Evolutionary conservation across 2,797 vertebrate species (phyloP).

Genomic region (Novumbra hubbsi): DNA sequence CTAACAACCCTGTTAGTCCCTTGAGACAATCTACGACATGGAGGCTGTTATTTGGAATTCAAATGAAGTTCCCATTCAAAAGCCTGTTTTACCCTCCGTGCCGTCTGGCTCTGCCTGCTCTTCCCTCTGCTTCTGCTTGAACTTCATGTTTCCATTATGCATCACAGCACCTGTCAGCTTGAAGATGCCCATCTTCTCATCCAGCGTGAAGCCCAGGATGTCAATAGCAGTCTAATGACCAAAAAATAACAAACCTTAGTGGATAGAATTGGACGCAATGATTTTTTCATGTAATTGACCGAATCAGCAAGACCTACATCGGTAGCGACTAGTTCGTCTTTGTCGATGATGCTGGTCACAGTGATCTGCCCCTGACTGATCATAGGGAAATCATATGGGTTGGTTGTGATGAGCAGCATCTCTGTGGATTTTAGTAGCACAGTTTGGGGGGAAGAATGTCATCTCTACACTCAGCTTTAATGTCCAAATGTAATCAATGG

Average conservation of each 20-base stretch:
- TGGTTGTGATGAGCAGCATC: slow-evolving; percentile 74
- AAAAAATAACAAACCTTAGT: not conserved
- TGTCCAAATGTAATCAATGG: not conserved
- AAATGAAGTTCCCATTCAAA: not conserved
- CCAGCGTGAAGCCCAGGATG: slow-evolving; percentile 67
- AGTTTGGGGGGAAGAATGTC: not conserved
- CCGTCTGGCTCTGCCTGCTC: slow-evolving; percentile 75
- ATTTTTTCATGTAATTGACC: slow-evolving; percentile 42
- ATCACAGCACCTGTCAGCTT: slow-evolving; percentile 72
- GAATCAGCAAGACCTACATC: slow-evolving; percentile 54
- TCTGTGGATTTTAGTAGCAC: slow-evolving; percentile 50
- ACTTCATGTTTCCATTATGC: slow-evolving; percentile 74
- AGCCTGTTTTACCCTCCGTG: slow-evolving; percentile 64
- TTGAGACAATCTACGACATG: not conserved
- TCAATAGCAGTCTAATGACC: slow-evolving; percentile 62
- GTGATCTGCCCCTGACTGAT: slow-evolving; percentile 59
- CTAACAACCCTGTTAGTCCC: not conserved
- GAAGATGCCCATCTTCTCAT: slow-evolving; percentile 70
- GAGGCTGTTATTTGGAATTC: not conserved
- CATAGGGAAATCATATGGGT: slow-evolving; percentile 54
- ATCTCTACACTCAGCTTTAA: not conserved
- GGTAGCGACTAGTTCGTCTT: slow-evolving; percentile 75
- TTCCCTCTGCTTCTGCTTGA: slow-evolving; percentile 74
- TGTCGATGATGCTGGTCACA: slow-evolving; percentile 73
- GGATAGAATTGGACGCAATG: not conserved